A percentile compares a stretch with the other conserved stretches of the same genome.
phyloP scores from a whole-genome alignment of 2,113 vertebrate species.

The Cairina moschata region DNA sequence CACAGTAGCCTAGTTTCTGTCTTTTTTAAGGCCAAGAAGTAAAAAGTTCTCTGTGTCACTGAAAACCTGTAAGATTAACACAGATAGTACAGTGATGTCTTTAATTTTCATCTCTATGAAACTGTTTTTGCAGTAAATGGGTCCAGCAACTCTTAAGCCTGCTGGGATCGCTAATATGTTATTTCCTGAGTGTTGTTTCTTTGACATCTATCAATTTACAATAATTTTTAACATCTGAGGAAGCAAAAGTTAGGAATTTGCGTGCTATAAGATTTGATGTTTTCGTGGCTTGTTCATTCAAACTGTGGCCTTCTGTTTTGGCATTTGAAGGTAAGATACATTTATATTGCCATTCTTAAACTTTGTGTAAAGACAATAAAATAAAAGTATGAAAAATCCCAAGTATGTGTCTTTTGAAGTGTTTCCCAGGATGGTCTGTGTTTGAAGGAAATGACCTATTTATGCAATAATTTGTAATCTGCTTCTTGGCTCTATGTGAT shows the following conservation, averaged over 20 bases:
- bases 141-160: neutral
- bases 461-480: neutral
- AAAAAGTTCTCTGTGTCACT: neutral
- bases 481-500: neutral
- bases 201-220: neutral
- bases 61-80: no score
- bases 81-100: neutral
- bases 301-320: neutral
- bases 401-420: neutral
- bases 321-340: neutral
- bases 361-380: neutral
- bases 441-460: neutral
- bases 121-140: neutral
- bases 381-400: neutral
- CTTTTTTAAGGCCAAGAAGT: neutral
- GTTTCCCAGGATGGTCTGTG: neutral
- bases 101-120: neutral
- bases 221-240: neutral
- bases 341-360: neutral
- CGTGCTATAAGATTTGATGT: neutral
- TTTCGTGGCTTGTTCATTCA: neutral
- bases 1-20: constrained; percentile 11
- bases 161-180: neutral
- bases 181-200: neutral
- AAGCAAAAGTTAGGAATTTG: constrained; percentile 5